These are phyloP conservation scores for Neolamprologus toae DNA, from an alignment of 2,113 vertebrate genomes.

Conservation along the genomic window DNA sequence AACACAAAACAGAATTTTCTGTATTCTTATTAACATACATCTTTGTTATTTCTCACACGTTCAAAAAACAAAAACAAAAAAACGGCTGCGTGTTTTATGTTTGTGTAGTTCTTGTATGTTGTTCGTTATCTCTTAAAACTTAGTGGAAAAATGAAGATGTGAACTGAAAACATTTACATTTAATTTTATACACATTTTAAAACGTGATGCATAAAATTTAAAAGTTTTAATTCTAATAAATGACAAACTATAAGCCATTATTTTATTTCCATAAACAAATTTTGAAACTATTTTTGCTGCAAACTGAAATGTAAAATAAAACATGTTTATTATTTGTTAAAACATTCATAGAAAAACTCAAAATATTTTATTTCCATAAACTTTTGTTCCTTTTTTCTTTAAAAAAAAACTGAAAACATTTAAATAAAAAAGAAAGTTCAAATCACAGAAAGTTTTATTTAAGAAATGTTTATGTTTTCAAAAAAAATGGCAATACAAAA, in stretches of 20 bases:
- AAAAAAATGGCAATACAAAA: neutral
- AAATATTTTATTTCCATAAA: neutral
- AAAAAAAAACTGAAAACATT: neutral
- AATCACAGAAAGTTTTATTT: neutral
- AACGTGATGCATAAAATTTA: neutral
- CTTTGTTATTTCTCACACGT: neutral
- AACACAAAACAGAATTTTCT: neutral
- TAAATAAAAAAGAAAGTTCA: neutral
- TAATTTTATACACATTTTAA: neutral
- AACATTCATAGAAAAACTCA: neutral
- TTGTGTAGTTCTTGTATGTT: neutral
- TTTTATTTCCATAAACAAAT: neutral
- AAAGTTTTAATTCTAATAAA: neutral
- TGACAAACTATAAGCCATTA: neutral
- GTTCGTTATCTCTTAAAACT: neutral
- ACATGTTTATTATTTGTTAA: neutral
- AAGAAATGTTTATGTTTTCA: accelerated
- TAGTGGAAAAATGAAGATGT: neutral
- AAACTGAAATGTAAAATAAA: neutral
- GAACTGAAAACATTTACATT: neutral
- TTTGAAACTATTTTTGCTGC: neutral
- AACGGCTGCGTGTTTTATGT: accelerated
- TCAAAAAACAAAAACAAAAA: neutral
- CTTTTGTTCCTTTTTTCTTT: neutral
- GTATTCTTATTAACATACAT: neutral